Conservation (phyloP, 2,888 invertebrate genomes). For the Aquatica leii region DNA sequence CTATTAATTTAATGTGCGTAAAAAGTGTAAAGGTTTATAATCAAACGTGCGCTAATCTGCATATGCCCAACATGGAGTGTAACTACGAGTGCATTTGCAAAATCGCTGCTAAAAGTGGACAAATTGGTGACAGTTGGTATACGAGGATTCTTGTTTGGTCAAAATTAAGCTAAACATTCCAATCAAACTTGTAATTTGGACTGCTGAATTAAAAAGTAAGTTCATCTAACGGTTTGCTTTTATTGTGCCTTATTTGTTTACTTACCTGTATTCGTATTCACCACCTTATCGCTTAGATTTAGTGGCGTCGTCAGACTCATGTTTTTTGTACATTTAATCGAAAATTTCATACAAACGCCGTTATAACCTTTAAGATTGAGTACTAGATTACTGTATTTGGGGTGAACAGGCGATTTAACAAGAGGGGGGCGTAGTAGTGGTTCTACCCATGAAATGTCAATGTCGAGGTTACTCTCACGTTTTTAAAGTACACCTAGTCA, state of each 20-base stretch:
- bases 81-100: constrained; percentile 20
- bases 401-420: constrained; percentile 7
- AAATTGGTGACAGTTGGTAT: constrained; percentile 28
- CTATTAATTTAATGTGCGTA: constrained; percentile 6
- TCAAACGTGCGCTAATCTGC: constrained; percentile 1
- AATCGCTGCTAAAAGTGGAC: constrained; percentile 28
- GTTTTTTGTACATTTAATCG: too few relatives aligned
- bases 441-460: constrained; percentile 47
- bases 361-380: background rate
- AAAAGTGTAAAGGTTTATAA: background rate
- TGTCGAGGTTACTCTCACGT: constrained; percentile 48
- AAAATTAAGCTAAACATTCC: constrained; percentile 22
- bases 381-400: constrained; percentile 1
- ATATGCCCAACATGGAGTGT: constrained; percentile 23
- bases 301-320: too few relatives aligned
- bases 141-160: constrained; percentile 24
- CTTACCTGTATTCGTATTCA: constrained; percentile 7
- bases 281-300: background rate
- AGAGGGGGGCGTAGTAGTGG: constrained; percentile 4
- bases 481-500: constrained; percentile 5
- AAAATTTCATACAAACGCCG: too few relatives aligned
- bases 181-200: constrained; percentile 12
- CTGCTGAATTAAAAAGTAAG: constrained; percentile 21
- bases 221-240: constrained; percentile 18
- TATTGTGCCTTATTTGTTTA: constrained; percentile 6